Percentiles rank a stretch among this genome's conserved stretches.
These are phyloP conservation scores for Apeira syringaria DNA, from an alignment of 2,888 invertebrate species.

Conservation along the genomic window DNA sequence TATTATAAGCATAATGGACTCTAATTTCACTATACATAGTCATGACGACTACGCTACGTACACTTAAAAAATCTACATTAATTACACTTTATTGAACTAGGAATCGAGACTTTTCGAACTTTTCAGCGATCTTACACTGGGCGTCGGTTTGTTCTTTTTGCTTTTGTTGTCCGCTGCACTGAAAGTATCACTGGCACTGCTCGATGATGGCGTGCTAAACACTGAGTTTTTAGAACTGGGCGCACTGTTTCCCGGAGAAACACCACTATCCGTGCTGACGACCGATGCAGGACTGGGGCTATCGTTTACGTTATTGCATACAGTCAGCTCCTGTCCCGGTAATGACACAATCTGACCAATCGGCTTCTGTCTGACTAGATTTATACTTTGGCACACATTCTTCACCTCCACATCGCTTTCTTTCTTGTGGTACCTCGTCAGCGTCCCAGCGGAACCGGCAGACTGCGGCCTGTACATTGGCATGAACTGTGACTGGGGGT, in stretches of 20 bases:
- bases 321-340: conserved; percentile 73
- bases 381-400: conserved; percentile 80
- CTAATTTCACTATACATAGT: conserved; percentile 67
- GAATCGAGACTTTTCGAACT: conserved; percentile 79
- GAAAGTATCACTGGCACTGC: conserved; percentile 47
- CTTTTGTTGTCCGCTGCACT: conserved; percentile 54
- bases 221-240: conserved; percentile 68
- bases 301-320: conserved; percentile 70
- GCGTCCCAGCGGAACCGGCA: conserved; percentile 75
- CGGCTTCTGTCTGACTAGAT: conserved; percentile 78
- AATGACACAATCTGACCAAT: conserved; percentile 76
- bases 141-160: conserved; percentile 64
- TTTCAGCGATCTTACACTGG: conserved; percentile 64
- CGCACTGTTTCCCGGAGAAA: conserved; percentile 71
- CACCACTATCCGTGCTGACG: conserved; percentile 71
- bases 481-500: conserved; percentile 70
- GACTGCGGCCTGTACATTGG: conserved; percentile 75
- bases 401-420: conserved; percentile 63
- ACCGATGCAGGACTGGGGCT: conserved; percentile 72
- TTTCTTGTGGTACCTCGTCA: conserved; percentile 74
- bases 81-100: conserved; percentile 69
- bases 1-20: conserved; percentile 70
- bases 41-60: conserved; percentile 62
- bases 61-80: conserved; percentile 82
- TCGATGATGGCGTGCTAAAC: conserved; percentile 51